These are phyloP conservation scores for Conger conger DNA, from an alignment of 2,113 vertebrate species.

Conservation along the genomic window DNA sequence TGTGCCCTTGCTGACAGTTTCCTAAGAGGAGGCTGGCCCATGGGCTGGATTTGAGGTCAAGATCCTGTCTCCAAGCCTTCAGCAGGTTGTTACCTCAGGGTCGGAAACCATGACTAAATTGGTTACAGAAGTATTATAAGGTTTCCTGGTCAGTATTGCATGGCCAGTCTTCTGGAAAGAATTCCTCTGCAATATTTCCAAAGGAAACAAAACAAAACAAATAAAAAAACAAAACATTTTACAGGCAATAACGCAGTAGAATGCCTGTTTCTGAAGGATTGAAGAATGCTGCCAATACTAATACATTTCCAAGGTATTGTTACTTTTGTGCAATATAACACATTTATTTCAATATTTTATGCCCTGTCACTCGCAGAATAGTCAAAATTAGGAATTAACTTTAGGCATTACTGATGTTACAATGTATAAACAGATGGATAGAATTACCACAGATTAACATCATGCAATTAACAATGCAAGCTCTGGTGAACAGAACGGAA, in stretches of 20 bases:
- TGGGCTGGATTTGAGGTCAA: not conserved
- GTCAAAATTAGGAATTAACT: not conserved
- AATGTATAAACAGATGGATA: not conserved
- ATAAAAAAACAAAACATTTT: not conserved
- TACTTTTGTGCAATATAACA: not conserved
- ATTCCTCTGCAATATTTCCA: not conserved
- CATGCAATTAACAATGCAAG: not conserved
- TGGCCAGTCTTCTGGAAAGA: not conserved
- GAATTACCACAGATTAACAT: slow-evolving; percentile 3
- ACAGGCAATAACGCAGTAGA: not conserved
- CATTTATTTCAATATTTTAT: not conserved
- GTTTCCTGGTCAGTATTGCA: not conserved
- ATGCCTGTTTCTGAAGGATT: not conserved
- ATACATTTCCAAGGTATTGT: not conserved
- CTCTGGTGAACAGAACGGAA: not conserved
- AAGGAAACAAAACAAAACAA: not conserved
- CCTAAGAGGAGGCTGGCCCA: not conserved
- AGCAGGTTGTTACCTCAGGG: not conserved
- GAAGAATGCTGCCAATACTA: not conserved
- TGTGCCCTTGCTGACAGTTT: not conserved
- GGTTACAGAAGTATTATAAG: not conserved
- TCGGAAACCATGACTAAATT: not conserved
- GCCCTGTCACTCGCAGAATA: not conserved
- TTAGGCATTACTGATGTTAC: not conserved
- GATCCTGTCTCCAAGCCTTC: not conserved